These are phyloP conservation scores for Amiota minor DNA, from an alignment of 2,888 invertebrate species.

Conservation along the genomic window DNA sequence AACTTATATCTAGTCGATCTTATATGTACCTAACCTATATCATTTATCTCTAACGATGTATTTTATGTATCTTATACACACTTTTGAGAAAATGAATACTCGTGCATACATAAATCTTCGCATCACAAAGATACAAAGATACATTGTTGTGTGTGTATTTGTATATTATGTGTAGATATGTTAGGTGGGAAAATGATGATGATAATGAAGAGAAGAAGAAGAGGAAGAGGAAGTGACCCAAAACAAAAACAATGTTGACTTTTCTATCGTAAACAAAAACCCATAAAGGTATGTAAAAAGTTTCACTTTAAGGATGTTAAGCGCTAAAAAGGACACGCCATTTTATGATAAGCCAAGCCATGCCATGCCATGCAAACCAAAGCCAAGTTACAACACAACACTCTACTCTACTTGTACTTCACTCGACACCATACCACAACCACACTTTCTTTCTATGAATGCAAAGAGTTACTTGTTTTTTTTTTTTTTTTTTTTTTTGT, in stretches of 20 bases:
- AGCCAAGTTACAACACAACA: too few relatives aligned
- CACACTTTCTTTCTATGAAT: slow-evolving; percentile 31
- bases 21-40: neutral
- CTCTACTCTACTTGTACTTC: slow-evolving; percentile 4
- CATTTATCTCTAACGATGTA: neutral
- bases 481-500: slow-evolving; percentile 34
- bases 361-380: too few relatives aligned
- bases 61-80: neutral
- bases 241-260: slow-evolving; percentile 10
- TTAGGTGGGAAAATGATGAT: neutral
- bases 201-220: neutral
- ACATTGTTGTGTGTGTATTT: slow-evolving; percentile 34
- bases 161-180: slow-evolving; percentile 13
- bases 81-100: neutral
- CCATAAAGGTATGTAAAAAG: slow-evolving; percentile 17
- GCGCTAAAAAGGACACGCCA: neutral
- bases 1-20: slow-evolving; percentile 83
- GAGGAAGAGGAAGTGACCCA: neutral
- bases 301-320: slow-evolving; percentile 5
- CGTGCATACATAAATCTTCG: neutral
- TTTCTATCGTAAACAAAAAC: too few relatives aligned
- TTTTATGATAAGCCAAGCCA: too few relatives aligned
- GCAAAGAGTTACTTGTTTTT: slow-evolving; percentile 24
- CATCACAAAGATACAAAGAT: too few relatives aligned
- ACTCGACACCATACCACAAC: too few relatives aligned